Base-by-base conservation (phyloP, 2,797 vertebrate genomes). In the Dryobates pubescens region DNA sequence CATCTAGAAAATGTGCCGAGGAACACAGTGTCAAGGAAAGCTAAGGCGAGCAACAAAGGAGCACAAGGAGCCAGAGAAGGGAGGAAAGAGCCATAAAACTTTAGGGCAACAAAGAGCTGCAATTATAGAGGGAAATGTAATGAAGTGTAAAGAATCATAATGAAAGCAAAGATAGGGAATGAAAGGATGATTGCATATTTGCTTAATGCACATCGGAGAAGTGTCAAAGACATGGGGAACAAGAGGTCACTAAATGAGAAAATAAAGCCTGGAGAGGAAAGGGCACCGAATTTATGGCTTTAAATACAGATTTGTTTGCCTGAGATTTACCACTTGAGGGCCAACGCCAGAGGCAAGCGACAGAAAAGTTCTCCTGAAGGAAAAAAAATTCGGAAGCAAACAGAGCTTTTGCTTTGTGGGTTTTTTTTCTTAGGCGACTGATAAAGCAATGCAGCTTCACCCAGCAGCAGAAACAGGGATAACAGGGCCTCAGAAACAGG, bases 61-160 rank as follows among this genome's bases (percentile, higher is more conserved):
- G 94, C 87, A 70, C 79, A 93, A 89, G 88, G 92, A 93, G 84
- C 75, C 89, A 93, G 86, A 89, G 75, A 87, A 88, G 76, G 82
- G 89, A 91, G 95, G 75, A 94, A 94, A 87, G 69, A 86, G 93
- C 90, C 90, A 95, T 94, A 95, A 95, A 97, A 96, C 94, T 96
- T 96, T 70, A 86, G 87, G 57, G 88, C 67, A 95, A 74, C 58
- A 82, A 87, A 92, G 90, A 90, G 72, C 84, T 94, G 56, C 83
- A 89, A 78, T 94, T 89, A 88, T 76, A 93, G 93, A 94, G 85
- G 74, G 86, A 94, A 95, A 92, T 75, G 81, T 82, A 96, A 83
- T 79, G 91, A 97, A 96, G 95, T 96, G 91, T 89, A 96, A 96
- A 97, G 95, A 86, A 95, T 95, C 91, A 96, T 96, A 95, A 95